Base-by-base conservation (phyloP, 2,888 invertebrate genomes). In the Mongoloraphidia duomilia region DNA sequence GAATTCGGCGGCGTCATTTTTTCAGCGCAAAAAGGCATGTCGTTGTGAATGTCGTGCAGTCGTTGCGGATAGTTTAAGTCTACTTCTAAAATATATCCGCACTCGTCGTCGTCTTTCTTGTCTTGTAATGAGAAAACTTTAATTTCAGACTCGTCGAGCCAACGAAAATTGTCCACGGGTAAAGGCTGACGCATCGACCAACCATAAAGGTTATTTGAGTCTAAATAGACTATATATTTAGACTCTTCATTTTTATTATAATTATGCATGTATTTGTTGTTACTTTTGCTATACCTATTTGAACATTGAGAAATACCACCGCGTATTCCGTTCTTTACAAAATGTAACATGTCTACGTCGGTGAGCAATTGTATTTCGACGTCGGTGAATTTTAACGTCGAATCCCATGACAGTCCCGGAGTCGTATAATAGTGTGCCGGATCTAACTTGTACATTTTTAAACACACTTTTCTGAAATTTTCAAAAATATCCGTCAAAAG, bases 181-280 rank as follows among this genome's bases (percentile, higher is more conserved):
- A 61, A 37, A 35, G 39, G 42, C 34, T 56, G 44, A 26, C 41
- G 49, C 56, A 48, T 43, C 4, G 34, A 33, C 11, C 10, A 34
- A 12, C 33, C 34, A 34, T 43, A 43, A 8, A 26, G 33, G 48
- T 58, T 58, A 37, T 54, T 57, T 6, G 51, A 56, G 39, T 58
- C 56, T 26, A 55, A 53, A 52, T 59, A 57, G 14, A 51, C 45
- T 8, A 60, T 13, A 51, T 53, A 57, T 4, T 46, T 49, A 3
- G 46, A 26, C 52, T 62, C 51, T 49, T 51, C 60, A 11, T 56
- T 52, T 2, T 47, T 44, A n/a, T n/a, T n/a, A n/a, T n/a, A n/a
- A n/a, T n/a, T n/a, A n/a, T n/a, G n/a, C n/a, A n/a, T n/a, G n/a
- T n/a, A n/a, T n/a, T n/a, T n/a, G n/a, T n/a, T n/a, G n/a, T n/a